Evolutionary conservation across 2,797 vertebrate species (phyloP).

Genomic region (Artibeus lituratus): DNA sequence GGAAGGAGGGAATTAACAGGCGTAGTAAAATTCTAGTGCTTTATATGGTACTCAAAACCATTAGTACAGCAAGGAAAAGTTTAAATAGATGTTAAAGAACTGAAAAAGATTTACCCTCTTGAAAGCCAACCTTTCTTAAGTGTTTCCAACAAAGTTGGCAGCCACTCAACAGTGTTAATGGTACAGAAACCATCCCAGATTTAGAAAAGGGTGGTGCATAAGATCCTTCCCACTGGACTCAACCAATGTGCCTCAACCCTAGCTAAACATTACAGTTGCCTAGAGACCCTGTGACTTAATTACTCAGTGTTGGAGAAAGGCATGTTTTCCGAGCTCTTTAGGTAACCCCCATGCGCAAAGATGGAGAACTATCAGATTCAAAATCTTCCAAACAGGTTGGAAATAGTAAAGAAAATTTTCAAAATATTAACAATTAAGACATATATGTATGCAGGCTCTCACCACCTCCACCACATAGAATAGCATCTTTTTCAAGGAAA

Average conservation of each 20-base stretch:
- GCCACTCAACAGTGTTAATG: conserved; percentile 31
- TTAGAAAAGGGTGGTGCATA: conserved; percentile 32
- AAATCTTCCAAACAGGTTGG: neutral
- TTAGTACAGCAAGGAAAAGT: conserved; percentile 64
- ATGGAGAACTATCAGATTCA: neutral
- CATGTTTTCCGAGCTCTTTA: conserved; percentile 31
- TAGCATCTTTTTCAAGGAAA: neutral
- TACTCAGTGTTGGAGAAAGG: neutral
- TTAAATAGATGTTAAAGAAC: conserved; percentile 66
- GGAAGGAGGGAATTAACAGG: conserved; percentile 54
- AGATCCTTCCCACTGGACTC: conserved; percentile 20
- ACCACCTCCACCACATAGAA: neutral
- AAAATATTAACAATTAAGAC: neutral
- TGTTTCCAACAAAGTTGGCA: conserved; percentile 53
- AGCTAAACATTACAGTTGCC: conserved; percentile 24
- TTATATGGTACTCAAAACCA: conserved; percentile 70
- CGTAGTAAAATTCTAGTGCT: conserved; percentile 51
- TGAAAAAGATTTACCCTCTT: conserved; percentile 61
- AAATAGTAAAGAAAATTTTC: neutral
- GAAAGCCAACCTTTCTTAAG: conserved; percentile 63
- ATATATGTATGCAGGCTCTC: neutral
- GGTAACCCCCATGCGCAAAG: neutral
- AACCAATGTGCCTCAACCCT: neutral
- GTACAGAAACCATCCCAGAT: conserved; percentile 58
- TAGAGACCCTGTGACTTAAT: neutral